phyloP scores from a whole-genome alignment of 2,113 vertebrate species.

The Aix galericulata region DNA sequence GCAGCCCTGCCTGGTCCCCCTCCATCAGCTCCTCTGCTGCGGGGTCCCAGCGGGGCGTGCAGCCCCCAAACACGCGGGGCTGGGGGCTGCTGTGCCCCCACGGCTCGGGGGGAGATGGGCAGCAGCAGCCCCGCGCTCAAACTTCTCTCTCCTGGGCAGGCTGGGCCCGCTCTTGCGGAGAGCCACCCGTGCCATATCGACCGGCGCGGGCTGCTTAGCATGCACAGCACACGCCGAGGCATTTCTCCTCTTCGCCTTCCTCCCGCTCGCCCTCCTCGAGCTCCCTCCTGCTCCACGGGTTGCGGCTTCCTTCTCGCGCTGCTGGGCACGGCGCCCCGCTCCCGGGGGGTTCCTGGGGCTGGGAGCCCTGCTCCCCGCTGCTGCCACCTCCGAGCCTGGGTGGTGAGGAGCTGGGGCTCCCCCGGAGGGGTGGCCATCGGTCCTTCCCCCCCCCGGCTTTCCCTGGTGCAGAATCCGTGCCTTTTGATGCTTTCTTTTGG shows the following conservation, averaged over 20 bases:
- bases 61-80: not conserved
- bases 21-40: not conserved
- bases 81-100: not conserved
- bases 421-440: not conserved
- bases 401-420: not conserved
- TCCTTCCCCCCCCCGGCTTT: not conserved
- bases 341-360: not conserved
- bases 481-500: conserved; percentile 27
- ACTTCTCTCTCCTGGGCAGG: conserved; percentile 61
- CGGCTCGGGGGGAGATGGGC: not conserved
- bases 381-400: not conserved
- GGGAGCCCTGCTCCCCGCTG: not conserved
- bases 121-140: not conserved
- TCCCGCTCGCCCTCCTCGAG: conserved; percentile 49
- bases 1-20: not conserved
- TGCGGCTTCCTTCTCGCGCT: not conserved
- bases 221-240: conserved; percentile 68
- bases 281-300: not conserved
- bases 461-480: not conserved
- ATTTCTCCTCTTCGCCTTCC: conserved; percentile 51
- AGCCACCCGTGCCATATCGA: conserved; percentile 15
- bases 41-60: not conserved
- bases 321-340: not conserved
- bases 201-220: conserved; percentile 68
- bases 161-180: not conserved